Percentiles rank a stretch among this genome's conserved stretches.
Evolutionary conservation across 2,888 invertebrate species (phyloP).

Genomic region (Nematopogon swammerdamellus): DNA sequence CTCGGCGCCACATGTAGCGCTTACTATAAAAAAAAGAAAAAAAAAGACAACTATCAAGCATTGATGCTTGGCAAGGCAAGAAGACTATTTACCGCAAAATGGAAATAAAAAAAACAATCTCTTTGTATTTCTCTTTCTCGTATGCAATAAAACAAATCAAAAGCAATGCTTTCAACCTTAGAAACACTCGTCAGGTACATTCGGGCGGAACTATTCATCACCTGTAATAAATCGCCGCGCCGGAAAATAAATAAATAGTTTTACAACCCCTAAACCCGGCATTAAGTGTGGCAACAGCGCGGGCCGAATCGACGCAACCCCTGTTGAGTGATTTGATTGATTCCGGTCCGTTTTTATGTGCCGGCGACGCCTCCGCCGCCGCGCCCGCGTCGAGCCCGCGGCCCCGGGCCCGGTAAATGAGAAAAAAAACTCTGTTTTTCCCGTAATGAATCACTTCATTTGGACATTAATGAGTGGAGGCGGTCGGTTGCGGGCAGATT

Average conservation of each 20-base stretch:
- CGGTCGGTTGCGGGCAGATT: conserved; percentile 44
- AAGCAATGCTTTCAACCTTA: background rate
- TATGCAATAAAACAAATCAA: too few relatives aligned
- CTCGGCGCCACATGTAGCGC: too few relatives aligned
- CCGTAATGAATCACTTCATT: conserved; percentile 54
- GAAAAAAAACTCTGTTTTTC: background rate
- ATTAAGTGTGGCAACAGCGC: background rate
- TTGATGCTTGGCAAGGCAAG: too few relatives aligned
- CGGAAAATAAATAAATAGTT: background rate
- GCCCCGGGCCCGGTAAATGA: too few relatives aligned
- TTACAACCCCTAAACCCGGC: background rate
- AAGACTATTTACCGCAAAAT: too few relatives aligned
- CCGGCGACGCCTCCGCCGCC: background rate
- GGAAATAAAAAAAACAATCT: too few relatives aligned
- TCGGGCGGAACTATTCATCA: background rate
- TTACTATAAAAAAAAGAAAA: too few relatives aligned
- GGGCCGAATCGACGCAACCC: background rate
- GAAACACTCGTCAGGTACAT: too few relatives aligned
- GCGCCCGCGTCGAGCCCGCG: too few relatives aligned
- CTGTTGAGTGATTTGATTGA: background rate
- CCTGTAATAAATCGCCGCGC: background rate
- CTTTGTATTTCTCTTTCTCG: too few relatives aligned
- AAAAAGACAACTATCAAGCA: too few relatives aligned
- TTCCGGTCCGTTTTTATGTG: background rate
- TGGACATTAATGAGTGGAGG: conserved; percentile 51